A percentile compares a stretch with the other conserved stretches of the same genome.
phyloP scores from a whole-genome alignment of 2,888 invertebrate species.

The Papilio elwesi region DNA sequence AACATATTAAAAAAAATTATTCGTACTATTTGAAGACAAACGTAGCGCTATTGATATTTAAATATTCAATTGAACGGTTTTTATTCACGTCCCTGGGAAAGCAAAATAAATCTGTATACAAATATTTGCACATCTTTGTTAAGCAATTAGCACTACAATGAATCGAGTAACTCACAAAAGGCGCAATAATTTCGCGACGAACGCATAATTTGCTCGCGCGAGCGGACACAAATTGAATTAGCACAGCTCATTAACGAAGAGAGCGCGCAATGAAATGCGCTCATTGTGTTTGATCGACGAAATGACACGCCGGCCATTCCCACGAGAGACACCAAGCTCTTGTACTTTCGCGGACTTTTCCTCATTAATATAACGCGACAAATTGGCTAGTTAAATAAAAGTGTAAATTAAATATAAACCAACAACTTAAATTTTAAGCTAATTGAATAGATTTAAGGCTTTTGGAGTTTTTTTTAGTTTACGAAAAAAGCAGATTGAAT shows the following conservation, averaged over 20 bases:
- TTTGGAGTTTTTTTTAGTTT: too few species aligned
- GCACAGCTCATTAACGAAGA: constrained; percentile 24
- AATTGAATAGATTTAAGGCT: too few species aligned
- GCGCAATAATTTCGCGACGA: constrained; percentile 29
- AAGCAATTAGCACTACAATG: constrained; percentile 36
- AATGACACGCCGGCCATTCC: constrained; percentile 27
- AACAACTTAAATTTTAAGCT: too few species aligned
- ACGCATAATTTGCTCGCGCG: constrained; percentile 14
- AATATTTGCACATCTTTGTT: constrained; percentile 36
- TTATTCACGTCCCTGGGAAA: constrained; percentile 27
- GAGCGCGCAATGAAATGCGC: constrained; percentile 26
- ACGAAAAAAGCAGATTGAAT: too few species aligned
- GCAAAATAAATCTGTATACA: constrained; percentile 17
- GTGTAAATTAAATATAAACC: too few species aligned
- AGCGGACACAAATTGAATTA: constrained; percentile 26
- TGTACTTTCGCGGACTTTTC: constrained; percentile 11
- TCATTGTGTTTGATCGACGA: constrained; percentile 30
- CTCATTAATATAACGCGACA: background rate
- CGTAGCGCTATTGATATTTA: background rate
- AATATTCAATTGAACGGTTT: background rate
- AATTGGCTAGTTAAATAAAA: background rate
- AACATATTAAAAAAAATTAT: background rate
- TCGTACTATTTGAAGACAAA: background rate
- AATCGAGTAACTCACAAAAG: constrained; percentile 23
- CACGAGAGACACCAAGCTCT: constrained; percentile 17